Evolutionary conservation across 1,140 invertebrate genomes (phyloP).

Genomic region (Pseudomyrmex concolor): DNA sequence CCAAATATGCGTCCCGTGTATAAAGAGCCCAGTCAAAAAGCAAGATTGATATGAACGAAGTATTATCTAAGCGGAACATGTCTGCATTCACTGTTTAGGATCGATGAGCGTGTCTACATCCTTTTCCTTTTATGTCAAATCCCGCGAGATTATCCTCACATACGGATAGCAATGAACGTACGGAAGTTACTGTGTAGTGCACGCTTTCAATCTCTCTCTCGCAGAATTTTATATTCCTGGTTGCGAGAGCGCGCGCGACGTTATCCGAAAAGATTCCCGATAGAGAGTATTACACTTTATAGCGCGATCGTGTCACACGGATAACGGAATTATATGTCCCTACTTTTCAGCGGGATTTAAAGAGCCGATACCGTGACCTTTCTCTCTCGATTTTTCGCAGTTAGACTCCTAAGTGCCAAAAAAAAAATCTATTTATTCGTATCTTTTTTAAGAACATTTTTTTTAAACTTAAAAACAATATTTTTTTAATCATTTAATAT

Average conservation of each 20-base stretch:
- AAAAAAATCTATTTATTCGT: too few species aligned
- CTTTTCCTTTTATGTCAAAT: conserved; percentile 28
- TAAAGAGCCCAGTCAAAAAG: background rate
- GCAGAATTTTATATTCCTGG: conserved; percentile 48
- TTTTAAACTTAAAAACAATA: background rate
- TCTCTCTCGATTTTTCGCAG: background rate
- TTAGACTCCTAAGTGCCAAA: background rate
- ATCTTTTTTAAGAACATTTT: background rate
- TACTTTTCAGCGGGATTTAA: conserved; percentile 17
- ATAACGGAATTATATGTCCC: conserved; percentile 39
- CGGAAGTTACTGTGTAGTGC: background rate
- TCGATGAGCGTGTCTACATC: conserved; percentile 27
- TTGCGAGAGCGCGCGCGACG: background rate
- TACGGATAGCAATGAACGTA: too few species aligned
- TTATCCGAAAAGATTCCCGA: conserved; percentile 22
- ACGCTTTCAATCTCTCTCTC: conserved; percentile 32
- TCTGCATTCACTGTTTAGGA: conserved; percentile 35
- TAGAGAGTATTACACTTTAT: conserved; percentile 57
- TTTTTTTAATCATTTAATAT: background rate
- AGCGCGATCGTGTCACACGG: background rate
- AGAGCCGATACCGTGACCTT: background rate
- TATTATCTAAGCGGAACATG: conserved; percentile 19
- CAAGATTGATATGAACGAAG: background rate
- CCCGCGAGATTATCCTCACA: conserved; percentile 33
- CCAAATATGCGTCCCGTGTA: background rate